Percentiles rank a stretch among this genome's conserved stretches.
phyloP scores from a whole-genome alignment of 2,888 invertebrate species.

The Stenodera caucasica region DNA sequence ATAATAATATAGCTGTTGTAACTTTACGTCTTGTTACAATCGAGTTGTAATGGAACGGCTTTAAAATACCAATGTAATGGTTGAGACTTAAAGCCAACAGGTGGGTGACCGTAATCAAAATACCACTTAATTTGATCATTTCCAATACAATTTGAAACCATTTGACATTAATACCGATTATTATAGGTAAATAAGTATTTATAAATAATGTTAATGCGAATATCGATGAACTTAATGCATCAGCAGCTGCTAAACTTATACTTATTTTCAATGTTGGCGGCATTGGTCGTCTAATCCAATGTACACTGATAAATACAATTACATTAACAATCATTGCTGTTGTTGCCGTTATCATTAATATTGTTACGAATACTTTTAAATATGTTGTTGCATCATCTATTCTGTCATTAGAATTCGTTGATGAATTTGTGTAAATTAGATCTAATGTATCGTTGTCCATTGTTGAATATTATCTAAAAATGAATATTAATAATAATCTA shows the following conservation, averaged over 20 bases:
- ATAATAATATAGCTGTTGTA: slow-evolving; percentile 55
- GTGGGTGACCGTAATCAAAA: slow-evolving; percentile 66
- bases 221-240: slow-evolving; percentile 59
- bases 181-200: slow-evolving; percentile 47
- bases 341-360: slow-evolving; percentile 57
- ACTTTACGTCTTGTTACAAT: slow-evolving; percentile 61
- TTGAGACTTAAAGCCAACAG: slow-evolving; percentile 66
- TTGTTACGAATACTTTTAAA: slow-evolving; percentile 37
- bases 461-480: slow-evolving; percentile 5
- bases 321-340: slow-evolving; percentile 60
- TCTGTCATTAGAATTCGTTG: not conserved
- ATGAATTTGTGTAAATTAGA: not conserved
- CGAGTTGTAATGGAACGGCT: slow-evolving; percentile 65
- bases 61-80: slow-evolving; percentile 66
- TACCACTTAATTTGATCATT: slow-evolving; percentile 60
- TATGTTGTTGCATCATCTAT: not conserved
- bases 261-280: slow-evolving; percentile 64
- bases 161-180: slow-evolving; percentile 22
- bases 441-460: slow-evolving; percentile 18
- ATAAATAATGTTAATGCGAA: slow-evolving; percentile 59
- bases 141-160: slow-evolving; percentile 47
- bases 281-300: slow-evolving; percentile 61
- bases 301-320: slow-evolving; percentile 58
- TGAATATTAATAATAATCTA: not conserved
- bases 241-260: slow-evolving; percentile 62